Base-by-base conservation (phyloP, 1,140 invertebrate genomes). In the Chionoecetes opilio region DNA sequence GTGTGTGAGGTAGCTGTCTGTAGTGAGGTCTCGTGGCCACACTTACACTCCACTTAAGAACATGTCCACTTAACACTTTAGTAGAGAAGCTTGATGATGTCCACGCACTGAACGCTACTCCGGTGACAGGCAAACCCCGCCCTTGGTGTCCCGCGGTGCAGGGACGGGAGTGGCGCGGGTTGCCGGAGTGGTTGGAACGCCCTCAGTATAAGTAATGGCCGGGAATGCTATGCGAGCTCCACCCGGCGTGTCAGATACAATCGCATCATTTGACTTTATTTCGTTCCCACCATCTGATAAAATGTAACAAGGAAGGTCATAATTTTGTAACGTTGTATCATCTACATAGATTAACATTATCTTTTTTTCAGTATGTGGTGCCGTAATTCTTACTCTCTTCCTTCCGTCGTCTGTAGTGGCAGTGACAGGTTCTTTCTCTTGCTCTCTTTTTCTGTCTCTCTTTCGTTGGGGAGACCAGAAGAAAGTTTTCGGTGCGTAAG, bases 231-330 rank as follows among this genome's bases (percentile, higher is more conserved):
- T 2, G 21, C n/a, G 21, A 8, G n/a, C 63, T 75, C 63, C 63
- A 75, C 63, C 63, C 63, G 63, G 0, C 26, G 63, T 75, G 63
- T 75, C 63, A 21, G 63, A 75, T 75, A 75, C 63, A 75, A 75
- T 75, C 63, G 63, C 63, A 26, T 75, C 63, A 75, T 75, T 75
- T 75, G 63, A 75, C 63, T 75, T 75, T 75, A 75, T 75, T 75
- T 75, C 63, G 63, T 75, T 75, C 63, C 63, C 63, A 21, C 63
- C 63, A 75, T 75, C 63, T 75, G 63, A 75, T 75, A 75, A 75
- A 75, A n/a, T 75, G 63, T 75, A 75, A 75, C 63, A 75, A 75
- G 63, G 63, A 75, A 75, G n/a, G 63, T 75, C 21, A n/a, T 75
- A 75, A n/a, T 75, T 75, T 75, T 3, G 63, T 75, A 75, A 75